phyloP scores from a whole-genome alignment of 2,888 invertebrate species.

The Thecophora atra region DNA sequence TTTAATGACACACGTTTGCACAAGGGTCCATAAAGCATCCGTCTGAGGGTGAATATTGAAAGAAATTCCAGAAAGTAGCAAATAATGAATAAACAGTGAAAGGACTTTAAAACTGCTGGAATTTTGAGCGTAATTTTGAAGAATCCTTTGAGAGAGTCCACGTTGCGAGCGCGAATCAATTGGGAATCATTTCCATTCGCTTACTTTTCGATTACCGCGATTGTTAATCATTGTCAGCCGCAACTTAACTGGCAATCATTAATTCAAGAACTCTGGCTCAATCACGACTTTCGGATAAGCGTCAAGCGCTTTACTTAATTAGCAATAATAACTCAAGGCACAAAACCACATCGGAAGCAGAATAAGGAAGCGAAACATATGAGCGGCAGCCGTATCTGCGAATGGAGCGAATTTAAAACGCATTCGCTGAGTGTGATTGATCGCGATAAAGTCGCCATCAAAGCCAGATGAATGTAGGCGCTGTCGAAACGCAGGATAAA shows the following conservation, averaged over 20 bases:
- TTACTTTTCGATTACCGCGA: too few relatives aligned
- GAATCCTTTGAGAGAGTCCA: too few relatives aligned
- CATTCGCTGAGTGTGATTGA: constrained; percentile 63
- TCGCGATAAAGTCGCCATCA: constrained; percentile 55
- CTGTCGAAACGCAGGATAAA: constrained; percentile 12
- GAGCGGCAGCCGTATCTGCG: constrained; percentile 2
- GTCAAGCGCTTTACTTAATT: constrained; percentile 42
- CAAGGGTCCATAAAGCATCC: too few relatives aligned
- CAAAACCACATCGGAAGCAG: not conserved
- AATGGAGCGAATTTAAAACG: constrained; percentile 45
- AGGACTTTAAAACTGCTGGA: too few relatives aligned
- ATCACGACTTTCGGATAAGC: constrained; percentile 36
- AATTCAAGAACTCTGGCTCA: constrained; percentile 32
- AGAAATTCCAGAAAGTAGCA: too few relatives aligned
- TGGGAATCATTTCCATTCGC: too few relatives aligned
- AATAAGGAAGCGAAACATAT: not conserved
- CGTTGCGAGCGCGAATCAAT: too few relatives aligned
- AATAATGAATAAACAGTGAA: too few relatives aligned
- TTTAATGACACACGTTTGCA: too few relatives aligned
- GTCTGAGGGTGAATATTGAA: too few relatives aligned
- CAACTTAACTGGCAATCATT: not conserved
- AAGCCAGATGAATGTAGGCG: constrained; percentile 45
- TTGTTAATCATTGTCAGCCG: not conserved
- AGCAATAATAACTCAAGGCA: constrained; percentile 42
- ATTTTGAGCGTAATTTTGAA: too few relatives aligned